A percentile compares a stretch with the other conserved stretches of the same genome.
Evolutionary conservation across 2,797 vertebrate species (phyloP).

Genomic region (Tarsius wallacei): DNA sequence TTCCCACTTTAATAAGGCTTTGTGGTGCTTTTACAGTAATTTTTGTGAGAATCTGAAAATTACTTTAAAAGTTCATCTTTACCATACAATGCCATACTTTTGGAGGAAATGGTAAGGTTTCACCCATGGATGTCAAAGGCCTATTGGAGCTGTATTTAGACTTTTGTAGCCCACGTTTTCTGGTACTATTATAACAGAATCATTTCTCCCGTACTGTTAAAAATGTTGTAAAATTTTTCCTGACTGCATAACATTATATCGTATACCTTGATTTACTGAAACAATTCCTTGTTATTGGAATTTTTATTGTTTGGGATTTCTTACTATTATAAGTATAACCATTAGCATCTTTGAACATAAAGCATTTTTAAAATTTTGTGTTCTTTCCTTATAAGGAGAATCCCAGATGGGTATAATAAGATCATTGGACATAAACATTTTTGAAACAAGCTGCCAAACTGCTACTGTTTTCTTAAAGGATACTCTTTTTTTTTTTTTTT

Average conservation of each 20-base stretch:
- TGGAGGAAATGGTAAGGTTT: slow-evolving; percentile 22
- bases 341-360: slow-evolving; percentile 47
- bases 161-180: background rate
- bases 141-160: background rate
- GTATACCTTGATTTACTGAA: slow-evolving; percentile 5
- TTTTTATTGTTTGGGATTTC: slow-evolving; percentile 56
- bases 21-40: slow-evolving; percentile 50
- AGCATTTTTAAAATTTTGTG: slow-evolving; percentile 65
- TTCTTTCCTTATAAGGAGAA: slow-evolving; percentile 50
- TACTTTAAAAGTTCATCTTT: slow-evolving; percentile 11
- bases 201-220: background rate
- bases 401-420: background rate
- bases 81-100: slow-evolving; percentile 22
- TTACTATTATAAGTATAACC: background rate
- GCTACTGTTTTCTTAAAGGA: slow-evolving; percentile 66
- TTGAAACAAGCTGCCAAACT: slow-evolving; percentile 29
- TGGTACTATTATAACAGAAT: background rate
- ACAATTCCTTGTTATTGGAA: slow-evolving; percentile 8
- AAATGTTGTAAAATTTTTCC: slow-evolving; percentile 39
- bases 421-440: slow-evolving; percentile 6
- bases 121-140: background rate
- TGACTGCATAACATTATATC: background rate
- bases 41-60: slow-evolving; percentile 63
- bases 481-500: no score
- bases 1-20: slow-evolving; percentile 52